These are phyloP conservation scores for Ammospiza maritima DNA, from an alignment of 2,797 vertebrate species.

Conservation along the genomic window DNA sequence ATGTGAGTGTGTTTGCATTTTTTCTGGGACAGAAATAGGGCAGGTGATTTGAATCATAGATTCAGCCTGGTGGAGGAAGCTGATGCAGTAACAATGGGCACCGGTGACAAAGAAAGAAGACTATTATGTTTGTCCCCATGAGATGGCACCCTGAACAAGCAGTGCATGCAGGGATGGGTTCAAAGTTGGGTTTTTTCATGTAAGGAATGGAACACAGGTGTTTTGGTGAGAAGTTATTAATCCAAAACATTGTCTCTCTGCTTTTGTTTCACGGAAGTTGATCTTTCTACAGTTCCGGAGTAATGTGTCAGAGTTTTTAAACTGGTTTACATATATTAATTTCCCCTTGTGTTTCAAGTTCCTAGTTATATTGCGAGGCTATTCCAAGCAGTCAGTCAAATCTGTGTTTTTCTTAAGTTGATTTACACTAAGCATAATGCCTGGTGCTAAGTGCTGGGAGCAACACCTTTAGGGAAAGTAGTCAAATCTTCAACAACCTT, in stretches of 20 bases:
- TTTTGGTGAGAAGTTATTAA: background rate
- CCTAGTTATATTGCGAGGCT: rapidly evolving
- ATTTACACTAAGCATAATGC: background rate
- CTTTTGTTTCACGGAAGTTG: background rate
- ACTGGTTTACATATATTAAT: background rate
- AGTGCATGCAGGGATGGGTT: background rate
- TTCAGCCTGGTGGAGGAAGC: background rate
- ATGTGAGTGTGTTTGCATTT: background rate
- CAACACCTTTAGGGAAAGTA: background rate
- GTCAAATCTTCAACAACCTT: background rate
- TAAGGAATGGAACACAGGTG: background rate
- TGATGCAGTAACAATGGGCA: background rate
- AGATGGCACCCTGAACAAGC: constrained; percentile 23
- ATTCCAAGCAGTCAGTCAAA: background rate
- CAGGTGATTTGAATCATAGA: background rate
- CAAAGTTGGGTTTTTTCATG: rapidly evolving
- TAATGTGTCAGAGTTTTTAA: background rate
- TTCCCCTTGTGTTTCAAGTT: background rate
- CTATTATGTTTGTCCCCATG: background rate
- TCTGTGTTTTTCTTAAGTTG: background rate
- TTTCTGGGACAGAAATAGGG: background rate
- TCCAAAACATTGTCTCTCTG: background rate
- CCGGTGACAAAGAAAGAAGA: background rate
- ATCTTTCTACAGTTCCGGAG: background rate
- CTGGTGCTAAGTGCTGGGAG: background rate